Evolutionary conservation across 2,113 vertebrate species (phyloP).

Genomic region (Aldabrachelys gigantea): DNA sequence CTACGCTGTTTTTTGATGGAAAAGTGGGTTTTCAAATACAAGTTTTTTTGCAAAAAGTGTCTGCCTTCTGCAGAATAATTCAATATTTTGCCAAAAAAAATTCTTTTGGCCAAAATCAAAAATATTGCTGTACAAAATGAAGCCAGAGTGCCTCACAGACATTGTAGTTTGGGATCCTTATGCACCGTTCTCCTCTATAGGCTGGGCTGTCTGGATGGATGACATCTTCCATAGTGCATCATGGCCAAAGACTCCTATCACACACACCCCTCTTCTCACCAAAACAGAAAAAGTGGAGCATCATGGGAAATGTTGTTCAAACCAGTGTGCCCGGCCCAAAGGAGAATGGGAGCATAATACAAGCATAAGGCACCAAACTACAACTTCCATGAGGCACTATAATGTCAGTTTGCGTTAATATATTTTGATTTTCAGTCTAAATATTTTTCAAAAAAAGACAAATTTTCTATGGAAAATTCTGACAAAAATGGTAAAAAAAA

Average conservation of each 20-base stretch:
- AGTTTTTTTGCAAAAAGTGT: not conserved
- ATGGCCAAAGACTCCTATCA: not conserved
- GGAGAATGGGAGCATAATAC: not conserved
- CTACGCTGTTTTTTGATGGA: not conserved
- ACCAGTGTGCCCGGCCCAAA: not conserved
- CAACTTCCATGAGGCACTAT: not conserved
- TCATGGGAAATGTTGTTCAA: not conserved
- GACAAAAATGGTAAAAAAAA: fast-evolving
- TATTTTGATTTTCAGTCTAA: not conserved
- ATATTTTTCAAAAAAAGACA: not conserved
- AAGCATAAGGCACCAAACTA: not conserved
- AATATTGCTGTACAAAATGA: not conserved
- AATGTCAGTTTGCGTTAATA: not conserved
- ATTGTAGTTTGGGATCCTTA: not conserved
- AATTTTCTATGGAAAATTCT: not conserved
- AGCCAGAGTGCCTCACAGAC: not conserved
- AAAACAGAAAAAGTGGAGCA: not conserved
- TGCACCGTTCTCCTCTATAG: not conserved
- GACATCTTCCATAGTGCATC: not conserved
- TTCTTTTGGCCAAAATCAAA: not conserved
- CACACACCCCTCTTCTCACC: too few species aligned
- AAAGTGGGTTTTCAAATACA: not conserved
- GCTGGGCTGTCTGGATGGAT: not conserved
- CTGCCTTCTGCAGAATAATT: not conserved
- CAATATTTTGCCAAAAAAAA: not conserved